Evolutionary conservation across 64 coral and sea anemone genomes (phyloP), one percentile per base, ranked within the genome.

Genomic region (Stylophora pistillata): DNA sequence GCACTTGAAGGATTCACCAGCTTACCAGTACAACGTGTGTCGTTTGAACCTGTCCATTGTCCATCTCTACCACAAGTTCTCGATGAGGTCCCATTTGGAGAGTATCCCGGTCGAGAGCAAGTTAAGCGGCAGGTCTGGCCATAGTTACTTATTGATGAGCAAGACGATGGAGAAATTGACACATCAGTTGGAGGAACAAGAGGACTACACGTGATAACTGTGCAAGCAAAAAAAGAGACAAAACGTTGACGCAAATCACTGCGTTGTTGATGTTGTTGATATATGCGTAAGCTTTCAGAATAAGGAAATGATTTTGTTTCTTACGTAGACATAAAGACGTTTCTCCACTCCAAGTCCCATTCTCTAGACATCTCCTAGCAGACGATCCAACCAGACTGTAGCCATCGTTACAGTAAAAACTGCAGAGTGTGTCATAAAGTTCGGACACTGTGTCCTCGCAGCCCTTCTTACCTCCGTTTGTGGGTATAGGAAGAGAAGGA

Each of bases 281-380:
- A 15, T n/a, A n/a, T 63, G 16, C 16, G 1, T 17, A 10, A 29
- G 12, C 31, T 32, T 73, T 73, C 31, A 15, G 25, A 30, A 29
- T 73, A 74, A 37, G 32, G 11, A 1, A 18, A 5, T 74, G 26
- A 61, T 32, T 30, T 15, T 41, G 37, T 57, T 59, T 10, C 78
- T 80, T 2, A 89, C 88, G 64, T 80, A 23, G 76, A 81, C 88
- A 89, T 10, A 55, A 71, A 1, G 78, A 13, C 10, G 53, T 56
- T 17, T 27, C 13, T 5, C 88, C 88, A 58, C 88, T 89, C 88
- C 88, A 89, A 69, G 76, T 80, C 29, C 74, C 62, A 29, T 89
- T 89, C 18, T 89, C 74, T 12, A 89, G 53, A 27, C 87, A 89
- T 4, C 26, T 61, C 41, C 61, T 58, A 3, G 18, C n/a, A 30